Percentiles rank a stretch among this genome's conserved stretches.
These are phyloP conservation scores for Hesperia comma DNA, from an alignment of 2,888 invertebrate species.

Conservation along the genomic window DNA sequence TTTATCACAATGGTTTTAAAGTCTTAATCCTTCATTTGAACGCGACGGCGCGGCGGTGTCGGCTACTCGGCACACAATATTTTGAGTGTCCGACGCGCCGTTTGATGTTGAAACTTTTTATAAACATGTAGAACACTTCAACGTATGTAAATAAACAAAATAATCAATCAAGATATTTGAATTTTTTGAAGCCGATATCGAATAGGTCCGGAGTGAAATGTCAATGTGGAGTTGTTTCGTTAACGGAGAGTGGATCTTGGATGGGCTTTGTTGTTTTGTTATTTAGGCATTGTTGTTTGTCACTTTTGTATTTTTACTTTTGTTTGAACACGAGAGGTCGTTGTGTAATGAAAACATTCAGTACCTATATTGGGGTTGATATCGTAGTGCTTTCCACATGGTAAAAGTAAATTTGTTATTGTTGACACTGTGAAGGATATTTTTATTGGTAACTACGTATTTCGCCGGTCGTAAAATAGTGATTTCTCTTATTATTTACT, in stretches of 20 bases:
- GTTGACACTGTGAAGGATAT: background rate
- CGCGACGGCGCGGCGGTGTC: background rate
- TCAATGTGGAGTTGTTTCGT: conserved; percentile 41
- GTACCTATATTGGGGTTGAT: conserved; percentile 7
- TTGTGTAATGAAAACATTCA: conserved; percentile 22
- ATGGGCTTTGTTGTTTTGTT: conserved; percentile 41
- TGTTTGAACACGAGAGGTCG: conserved; percentile 24
- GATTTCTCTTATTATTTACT: no score
- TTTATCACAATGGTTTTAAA: conserved; percentile 28
- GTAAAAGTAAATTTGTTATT: background rate
- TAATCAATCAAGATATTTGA: conserved; percentile 37
- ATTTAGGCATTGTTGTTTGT: conserved; percentile 38
- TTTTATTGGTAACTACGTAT: background rate
- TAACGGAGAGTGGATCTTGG: conserved; percentile 37
- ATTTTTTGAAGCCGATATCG: conserved; percentile 39
- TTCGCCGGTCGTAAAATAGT: no score
- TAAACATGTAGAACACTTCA: conserved; percentile 28
- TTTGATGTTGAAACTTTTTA: conserved; percentile 19
- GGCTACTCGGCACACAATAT: conserved; percentile 10
- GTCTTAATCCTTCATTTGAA: conserved; percentile 11
- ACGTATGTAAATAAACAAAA: conserved; percentile 42
- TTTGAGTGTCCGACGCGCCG: conserved; percentile 17
- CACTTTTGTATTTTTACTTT: conserved; percentile 34
- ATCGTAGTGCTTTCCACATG: conserved; percentile 5
- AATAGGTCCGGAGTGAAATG: conserved; percentile 41